phyloP scores from a whole-genome alignment of 2,113 vertebrate species.

The Euleptes europaea region DNA sequence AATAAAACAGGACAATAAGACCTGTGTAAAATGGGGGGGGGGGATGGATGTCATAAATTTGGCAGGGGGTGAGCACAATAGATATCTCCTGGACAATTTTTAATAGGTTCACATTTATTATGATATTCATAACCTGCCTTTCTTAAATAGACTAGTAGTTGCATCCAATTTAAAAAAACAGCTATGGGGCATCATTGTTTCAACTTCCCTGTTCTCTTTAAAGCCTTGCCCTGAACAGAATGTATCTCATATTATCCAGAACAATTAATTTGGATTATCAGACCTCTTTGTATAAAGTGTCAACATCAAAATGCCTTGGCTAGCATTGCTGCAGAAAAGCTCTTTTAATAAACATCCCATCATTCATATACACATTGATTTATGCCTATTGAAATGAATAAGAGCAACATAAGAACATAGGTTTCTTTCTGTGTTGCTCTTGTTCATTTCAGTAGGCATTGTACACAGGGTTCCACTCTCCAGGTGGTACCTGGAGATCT shows the following conservation, averaged over 20 bases:
- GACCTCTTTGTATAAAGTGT: background rate
- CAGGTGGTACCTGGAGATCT: background rate
- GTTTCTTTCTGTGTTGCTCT: background rate
- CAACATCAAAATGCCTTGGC: background rate
- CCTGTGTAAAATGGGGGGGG: slow-evolving; percentile 25
- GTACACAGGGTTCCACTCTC: background rate
- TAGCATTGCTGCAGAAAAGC: background rate
- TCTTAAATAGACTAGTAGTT: background rate
- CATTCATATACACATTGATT: too few species aligned
- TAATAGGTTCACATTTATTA: too few species aligned
- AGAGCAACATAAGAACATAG: too few species aligned
- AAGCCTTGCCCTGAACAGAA: background rate
- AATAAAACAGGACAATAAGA: slow-evolving; percentile 31
- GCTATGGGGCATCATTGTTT: fast-evolving
- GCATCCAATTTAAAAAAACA: background rate
- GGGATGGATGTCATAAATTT: slow-evolving; percentile 2
- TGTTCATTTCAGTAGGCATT: background rate
- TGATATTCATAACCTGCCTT: too few species aligned
- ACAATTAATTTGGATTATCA: background rate
- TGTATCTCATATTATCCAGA: background rate
- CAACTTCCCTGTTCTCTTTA: background rate
- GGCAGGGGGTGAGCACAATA: background rate
- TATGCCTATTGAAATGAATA: too few species aligned
- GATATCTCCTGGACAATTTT: background rate
- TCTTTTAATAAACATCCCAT: too few species aligned